A percentile compares a stretch with the other conserved stretches of the same genome.
Conservation (phyloP, 2,113 vertebrate genomes). For the Octodon degus region DNA sequence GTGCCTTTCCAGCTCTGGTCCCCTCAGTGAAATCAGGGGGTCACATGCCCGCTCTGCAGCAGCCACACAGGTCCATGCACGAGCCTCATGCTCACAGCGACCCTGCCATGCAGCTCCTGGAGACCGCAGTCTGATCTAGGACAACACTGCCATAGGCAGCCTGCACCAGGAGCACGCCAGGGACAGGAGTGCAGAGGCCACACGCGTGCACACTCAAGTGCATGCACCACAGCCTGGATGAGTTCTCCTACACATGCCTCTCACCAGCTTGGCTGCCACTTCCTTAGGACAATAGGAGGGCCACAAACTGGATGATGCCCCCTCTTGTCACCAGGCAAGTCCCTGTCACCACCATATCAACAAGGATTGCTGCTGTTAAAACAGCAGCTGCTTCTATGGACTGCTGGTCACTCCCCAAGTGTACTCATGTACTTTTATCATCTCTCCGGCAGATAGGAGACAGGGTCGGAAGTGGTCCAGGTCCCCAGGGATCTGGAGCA, state of each 20-base stretch:
- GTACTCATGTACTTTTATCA: background rate
- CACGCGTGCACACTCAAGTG: background rate
- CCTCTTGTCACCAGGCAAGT: background rate
- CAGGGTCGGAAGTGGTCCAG: background rate
- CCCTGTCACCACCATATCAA: background rate
- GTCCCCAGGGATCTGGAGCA: background rate
- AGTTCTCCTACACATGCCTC: background rate
- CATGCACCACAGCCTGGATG: background rate
- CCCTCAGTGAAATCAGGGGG: background rate
- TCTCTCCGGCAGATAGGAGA: background rate
- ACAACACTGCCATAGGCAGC: background rate
- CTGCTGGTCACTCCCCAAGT: background rate
- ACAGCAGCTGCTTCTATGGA: background rate
- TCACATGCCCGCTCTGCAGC: rapidly evolving
- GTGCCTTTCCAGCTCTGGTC: too few species aligned
- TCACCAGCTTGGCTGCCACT: background rate
- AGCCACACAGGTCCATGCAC: rapidly evolving
- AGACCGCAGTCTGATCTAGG: background rate
- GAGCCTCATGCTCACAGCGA: background rate
- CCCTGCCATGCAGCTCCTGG: background rate
- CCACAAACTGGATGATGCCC: background rate
- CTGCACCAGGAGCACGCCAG: background rate
- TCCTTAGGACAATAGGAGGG: background rate
- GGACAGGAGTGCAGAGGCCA: background rate
- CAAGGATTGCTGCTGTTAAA: background rate